Conservation (phyloP, 2,888 invertebrate species). For the Chrysotoxum bicinctum region DNA sequence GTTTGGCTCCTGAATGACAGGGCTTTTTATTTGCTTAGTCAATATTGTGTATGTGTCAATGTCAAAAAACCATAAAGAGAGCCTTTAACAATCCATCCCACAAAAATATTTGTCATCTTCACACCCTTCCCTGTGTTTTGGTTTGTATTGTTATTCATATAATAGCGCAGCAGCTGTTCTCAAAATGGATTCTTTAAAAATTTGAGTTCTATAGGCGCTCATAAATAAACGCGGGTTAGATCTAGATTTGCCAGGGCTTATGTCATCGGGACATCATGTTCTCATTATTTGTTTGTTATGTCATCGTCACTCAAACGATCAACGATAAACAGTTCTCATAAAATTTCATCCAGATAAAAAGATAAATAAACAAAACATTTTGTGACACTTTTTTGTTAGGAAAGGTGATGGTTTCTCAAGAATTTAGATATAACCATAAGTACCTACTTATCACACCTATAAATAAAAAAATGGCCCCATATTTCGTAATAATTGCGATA, state of each 20-base stretch:
- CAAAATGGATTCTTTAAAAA: neutral
- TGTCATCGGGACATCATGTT: conserved; percentile 23
- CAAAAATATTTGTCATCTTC: conserved; percentile 68
- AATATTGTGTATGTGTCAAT: neutral
- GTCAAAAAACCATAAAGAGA: conserved; percentile 3
- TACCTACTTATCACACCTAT: neutral
- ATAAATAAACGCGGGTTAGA: conserved; percentile 29
- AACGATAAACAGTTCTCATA: neutral
- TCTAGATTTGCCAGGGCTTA: conserved; percentile 29
- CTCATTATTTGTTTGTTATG: conserved; percentile 27
- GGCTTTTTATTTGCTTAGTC: neutral
- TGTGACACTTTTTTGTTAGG: neutral
- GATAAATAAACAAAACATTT: neutral
- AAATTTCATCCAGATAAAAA: neutral
- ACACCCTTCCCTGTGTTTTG: conserved; percentile 25
- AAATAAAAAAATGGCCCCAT: neutral
- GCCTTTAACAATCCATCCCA: conserved; percentile 60
- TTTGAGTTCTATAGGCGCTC: neutral
- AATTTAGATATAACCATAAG: neutral
- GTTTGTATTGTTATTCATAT: neutral
- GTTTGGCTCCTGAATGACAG: neutral
- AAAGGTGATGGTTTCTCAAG: neutral
- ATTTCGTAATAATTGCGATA: no score
- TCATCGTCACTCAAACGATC: conserved; percentile 32
- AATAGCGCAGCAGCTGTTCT: conserved; percentile 34